Base-by-base conservation (phyloP, 2,797 vertebrate species). In the Gallinago stenura region DNA sequence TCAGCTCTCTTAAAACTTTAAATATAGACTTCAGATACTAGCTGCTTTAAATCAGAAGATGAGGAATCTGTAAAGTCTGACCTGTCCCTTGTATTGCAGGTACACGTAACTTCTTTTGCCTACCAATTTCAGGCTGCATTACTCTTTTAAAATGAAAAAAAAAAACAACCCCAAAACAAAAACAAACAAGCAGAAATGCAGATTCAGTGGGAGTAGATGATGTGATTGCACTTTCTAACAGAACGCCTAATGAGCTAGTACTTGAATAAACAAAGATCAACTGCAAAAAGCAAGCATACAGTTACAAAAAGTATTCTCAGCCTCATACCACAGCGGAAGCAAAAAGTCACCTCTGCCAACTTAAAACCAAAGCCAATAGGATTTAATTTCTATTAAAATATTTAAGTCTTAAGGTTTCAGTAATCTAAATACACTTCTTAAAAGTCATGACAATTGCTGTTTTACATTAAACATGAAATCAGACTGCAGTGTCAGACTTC, bases 341-440 rank as follows among this genome's bases (percentile, higher is more conserved):
- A 53, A 92, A 87, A 87, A 97, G 86, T 80, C 58, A 97, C 92
- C 90, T 87, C 93, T 89, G 97, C 86, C 65, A 97, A 91, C 78
- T 92, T 91, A 94, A 93, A 95, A 75, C 92, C 84, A 77, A 84
- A 94, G 93, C 96, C 93, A 83, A 60, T 6, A 96, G 68, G 76
- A 87, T 92, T 97, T 89, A 46, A 86, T 90, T 94, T 89, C 87
- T 97, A 94, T 90, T 95, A 96, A 97, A 97, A 97, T 94, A 96
- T 84, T 94, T 87, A 93, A 82, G 87, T 83, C 78, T 95, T 95
- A 84, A 95, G 93, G 94, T 92, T 94, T 96, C 84, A 95, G 93
- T 97, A 92, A 94, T 91, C 95, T 96, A 93, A 96, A 95, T 96
- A 93, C 92, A 91, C 68, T 41, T 93, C 91, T 95, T 86, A 83